Percentiles rank a stretch among this genome's conserved stretches.
Evolutionary conservation across 2,888 invertebrate species (phyloP).

Genomic region (Linyphia triangularis): DNA sequence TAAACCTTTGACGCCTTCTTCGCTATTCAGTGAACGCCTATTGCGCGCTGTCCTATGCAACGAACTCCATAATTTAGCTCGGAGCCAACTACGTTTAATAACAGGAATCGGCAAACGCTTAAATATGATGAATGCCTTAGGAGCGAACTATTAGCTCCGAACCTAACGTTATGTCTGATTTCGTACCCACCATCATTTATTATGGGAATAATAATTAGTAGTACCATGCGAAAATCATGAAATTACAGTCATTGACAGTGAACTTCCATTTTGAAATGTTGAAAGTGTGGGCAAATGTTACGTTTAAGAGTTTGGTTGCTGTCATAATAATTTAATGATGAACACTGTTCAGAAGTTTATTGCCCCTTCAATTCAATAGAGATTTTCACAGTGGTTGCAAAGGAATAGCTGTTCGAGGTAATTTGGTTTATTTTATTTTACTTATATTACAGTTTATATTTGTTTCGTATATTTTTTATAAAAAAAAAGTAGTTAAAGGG

Average conservation of each 20-base stretch:
- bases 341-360: too few relatives aligned
- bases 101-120: constrained; percentile 24
- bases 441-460: too few relatives aligned
- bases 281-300: not conserved
- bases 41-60: not conserved
- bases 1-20: not conserved
- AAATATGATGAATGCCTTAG: constrained; percentile 59
- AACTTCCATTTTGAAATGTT: not conserved
- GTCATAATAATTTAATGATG: constrained; percentile 13
- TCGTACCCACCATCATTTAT: constrained; percentile 46
- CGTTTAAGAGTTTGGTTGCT: not conserved
- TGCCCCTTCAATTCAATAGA: too few relatives aligned
- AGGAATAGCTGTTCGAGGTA: too few relatives aligned
- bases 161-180: constrained; percentile 41
- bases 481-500: too few relatives aligned
- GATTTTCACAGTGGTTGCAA: too few relatives aligned
- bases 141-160: constrained; percentile 55
- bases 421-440: too few relatives aligned
- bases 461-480: too few relatives aligned
- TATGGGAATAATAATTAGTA: constrained; percentile 53
- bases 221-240: constrained; percentile 29
- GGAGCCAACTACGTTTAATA: constrained; percentile 39
- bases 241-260: constrained; percentile 46
- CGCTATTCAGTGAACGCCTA: not conserved
- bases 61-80: constrained; percentile 32